Percentiles rank a stretch among this genome's conserved stretches.
Conservation (phyloP, 2,888 invertebrate genomes). For the Magallana nippona region DNA sequence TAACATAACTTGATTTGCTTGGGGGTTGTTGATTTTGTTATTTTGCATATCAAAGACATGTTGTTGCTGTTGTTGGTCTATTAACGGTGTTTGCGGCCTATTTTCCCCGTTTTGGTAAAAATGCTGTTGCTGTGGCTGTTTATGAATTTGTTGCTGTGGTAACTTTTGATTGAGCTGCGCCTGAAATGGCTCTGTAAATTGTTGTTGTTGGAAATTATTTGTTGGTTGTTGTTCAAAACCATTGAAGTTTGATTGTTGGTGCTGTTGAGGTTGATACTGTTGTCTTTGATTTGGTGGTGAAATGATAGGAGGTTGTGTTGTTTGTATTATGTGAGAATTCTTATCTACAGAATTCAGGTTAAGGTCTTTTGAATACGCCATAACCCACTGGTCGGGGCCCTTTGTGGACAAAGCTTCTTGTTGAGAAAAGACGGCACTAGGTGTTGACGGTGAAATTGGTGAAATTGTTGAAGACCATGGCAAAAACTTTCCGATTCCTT, state of each 20-base stretch:
- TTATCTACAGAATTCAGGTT: not conserved
- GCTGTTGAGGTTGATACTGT: not conserved
- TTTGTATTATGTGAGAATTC: not conserved
- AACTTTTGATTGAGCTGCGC: not conserved
- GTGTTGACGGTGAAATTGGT: not conserved
- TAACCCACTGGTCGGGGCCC: not conserved
- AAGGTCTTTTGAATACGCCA: not conserved
- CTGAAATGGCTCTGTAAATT: not conserved
- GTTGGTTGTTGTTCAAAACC: not conserved
- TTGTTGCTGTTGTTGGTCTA: not conserved
- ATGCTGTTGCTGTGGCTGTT: not conserved
- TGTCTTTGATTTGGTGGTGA: not conserved
- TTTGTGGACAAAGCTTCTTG: not conserved
- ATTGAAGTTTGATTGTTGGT: not conserved
- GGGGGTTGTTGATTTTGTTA: too few relatives aligned
- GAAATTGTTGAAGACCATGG: not conserved
- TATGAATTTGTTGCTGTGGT: not conserved
- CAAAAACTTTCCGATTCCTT: not conserved
- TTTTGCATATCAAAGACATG: too few relatives aligned
- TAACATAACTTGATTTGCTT: too few relatives aligned
- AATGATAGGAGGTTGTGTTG: not conserved
- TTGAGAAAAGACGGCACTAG: not conserved
- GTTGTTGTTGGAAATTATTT: not conserved
- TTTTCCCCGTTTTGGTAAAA: not conserved
- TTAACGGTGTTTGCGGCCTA: not conserved